A percentile compares a stretch with the other conserved stretches of the same genome.
Evolutionary conservation across 1,140 invertebrate genomes (phyloP).

Genomic region (Bombyx mandarina): DNA sequence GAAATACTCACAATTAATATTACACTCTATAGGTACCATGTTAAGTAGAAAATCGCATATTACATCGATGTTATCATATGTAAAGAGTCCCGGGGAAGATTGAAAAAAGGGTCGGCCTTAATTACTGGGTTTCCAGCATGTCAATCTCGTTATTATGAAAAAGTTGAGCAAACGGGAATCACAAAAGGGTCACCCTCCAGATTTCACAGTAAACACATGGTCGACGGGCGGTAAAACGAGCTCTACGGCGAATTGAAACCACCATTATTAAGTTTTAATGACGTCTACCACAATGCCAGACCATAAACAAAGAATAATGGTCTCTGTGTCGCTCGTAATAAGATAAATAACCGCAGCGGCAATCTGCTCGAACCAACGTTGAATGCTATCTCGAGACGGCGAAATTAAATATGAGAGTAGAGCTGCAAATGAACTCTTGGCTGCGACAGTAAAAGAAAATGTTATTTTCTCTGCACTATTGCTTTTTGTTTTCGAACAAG

Average conservation of each 20-base stretch:
- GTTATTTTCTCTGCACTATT: not conserved
- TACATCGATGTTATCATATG: too few relatives aligned
- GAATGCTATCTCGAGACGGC: slow-evolving; percentile 22
- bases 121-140: slow-evolving; percentile 12
- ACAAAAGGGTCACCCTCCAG: slow-evolving; percentile 14
- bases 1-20: too few relatives aligned
- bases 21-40: too few relatives aligned
- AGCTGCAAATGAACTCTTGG: slow-evolving; percentile 19
- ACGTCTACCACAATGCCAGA: slow-evolving; percentile 31
- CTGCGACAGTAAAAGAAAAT: not conserved
- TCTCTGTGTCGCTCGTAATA: slow-evolving; percentile 31
- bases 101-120: not conserved
- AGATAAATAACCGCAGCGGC: slow-evolving; percentile 35
- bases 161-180: slow-evolving; percentile 14
- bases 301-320: slow-evolving; percentile 48
- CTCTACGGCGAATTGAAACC: slow-evolving; percentile 31
- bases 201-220: slow-evolving; percentile 26
- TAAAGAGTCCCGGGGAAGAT: not conserved
- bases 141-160: slow-evolving; percentile 9
- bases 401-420: slow-evolving; percentile 27
- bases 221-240: slow-evolving; percentile 17
- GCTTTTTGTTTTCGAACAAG: not conserved
- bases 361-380: slow-evolving; percentile 9
- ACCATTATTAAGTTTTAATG: slow-evolving; percentile 58
- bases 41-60: too few relatives aligned